Conservation (phyloP, 2,797 vertebrate genomes). For the Naso thynnoides region DNA sequence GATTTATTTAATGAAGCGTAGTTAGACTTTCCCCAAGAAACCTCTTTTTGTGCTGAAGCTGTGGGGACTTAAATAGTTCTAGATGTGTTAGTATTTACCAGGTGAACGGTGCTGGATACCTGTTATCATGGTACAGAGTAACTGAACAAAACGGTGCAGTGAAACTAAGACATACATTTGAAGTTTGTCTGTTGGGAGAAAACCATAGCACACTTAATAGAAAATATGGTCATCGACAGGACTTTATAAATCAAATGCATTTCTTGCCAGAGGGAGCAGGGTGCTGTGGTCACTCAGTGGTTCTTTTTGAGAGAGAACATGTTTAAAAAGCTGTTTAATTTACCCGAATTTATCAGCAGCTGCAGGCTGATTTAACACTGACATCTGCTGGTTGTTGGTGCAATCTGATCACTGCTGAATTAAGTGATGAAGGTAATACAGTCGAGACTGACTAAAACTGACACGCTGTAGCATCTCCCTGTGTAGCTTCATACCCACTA, state of each 20-base stretch:
- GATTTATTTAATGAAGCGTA: neutral
- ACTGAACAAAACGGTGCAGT: slow-evolving; percentile 24
- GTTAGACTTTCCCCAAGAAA: neutral
- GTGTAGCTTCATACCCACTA: neutral
- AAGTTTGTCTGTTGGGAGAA: slow-evolving; percentile 5
- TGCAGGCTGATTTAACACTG: slow-evolving; percentile 55
- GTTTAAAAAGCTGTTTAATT: slow-evolving; percentile 8
- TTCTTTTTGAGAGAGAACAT: slow-evolving; percentile 5
- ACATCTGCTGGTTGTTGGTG: slow-evolving; percentile 68
- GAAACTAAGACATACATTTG: slow-evolving; percentile 12
- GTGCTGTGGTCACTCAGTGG: neutral
- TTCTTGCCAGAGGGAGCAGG: slow-evolving; percentile 1
- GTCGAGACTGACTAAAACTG: slow-evolving; percentile 27
- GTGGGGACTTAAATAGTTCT: neutral
- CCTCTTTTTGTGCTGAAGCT: slow-evolving; percentile 3
- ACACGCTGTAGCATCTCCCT: slow-evolving; percentile 10
- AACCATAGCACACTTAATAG: neutral
- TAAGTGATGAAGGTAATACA: slow-evolving; percentile 27
- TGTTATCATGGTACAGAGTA: slow-evolving; percentile 8
- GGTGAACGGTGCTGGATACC: slow-evolving; percentile 52
- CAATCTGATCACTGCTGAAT: slow-evolving; percentile 25
- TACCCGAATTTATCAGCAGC: slow-evolving; percentile 16
- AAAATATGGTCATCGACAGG: slow-evolving; percentile 4
- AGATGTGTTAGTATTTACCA: slow-evolving; percentile 22
- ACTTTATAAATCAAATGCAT: slow-evolving; percentile 5